Percentiles rank a stretch among this genome's conserved stretches.
Conservation (phyloP, 2,888 invertebrate species). For the Drosophila nigritarsus region DNA sequence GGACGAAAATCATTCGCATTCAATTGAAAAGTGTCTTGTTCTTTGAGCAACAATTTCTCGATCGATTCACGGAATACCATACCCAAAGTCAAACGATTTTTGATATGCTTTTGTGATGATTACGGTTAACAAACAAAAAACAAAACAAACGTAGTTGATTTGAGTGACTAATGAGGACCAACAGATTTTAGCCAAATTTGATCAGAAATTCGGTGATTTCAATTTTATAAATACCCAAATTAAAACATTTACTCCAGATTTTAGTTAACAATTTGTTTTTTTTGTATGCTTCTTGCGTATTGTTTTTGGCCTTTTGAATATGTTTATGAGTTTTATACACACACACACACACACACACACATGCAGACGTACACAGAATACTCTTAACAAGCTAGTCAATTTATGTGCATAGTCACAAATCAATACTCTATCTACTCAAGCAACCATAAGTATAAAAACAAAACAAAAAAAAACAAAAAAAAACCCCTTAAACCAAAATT, state of each 20-base stretch:
- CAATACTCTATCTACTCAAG: constrained; percentile 43
- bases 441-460: constrained; percentile 60
- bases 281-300: constrained; percentile 67
- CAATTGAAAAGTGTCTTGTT: constrained; percentile 51
- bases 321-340: constrained; percentile 19
- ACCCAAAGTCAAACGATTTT: constrained; percentile 36
- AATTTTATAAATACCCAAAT: constrained; percentile 27
- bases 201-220: constrained; percentile 56
- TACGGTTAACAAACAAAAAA: constrained; percentile 26
- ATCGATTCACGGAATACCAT: constrained; percentile 7
- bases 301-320: constrained; percentile 39
- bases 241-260: constrained; percentile 12
- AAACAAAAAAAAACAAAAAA: constrained; percentile 2
- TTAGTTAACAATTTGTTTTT: constrained; percentile 51
- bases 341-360: constrained; percentile 31
- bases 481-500: constrained; percentile 19
- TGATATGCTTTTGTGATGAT: constrained; percentile 37
- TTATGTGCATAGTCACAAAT: constrained; percentile 65
- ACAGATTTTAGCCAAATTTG: constrained; percentile 53
- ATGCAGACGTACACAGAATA: constrained; percentile 23
- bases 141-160: constrained; percentile 47
- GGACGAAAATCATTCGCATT: constrained; percentile 29
- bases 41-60: constrained; percentile 39
- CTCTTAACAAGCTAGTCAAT: constrained; percentile 70
- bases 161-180: constrained; percentile 76